A percentile compares a stretch with the other conserved stretches of the same genome.
These are phyloP conservation scores for Apamea crenata DNA, from an alignment of 2,888 invertebrate species.

Conservation along the genomic window DNA sequence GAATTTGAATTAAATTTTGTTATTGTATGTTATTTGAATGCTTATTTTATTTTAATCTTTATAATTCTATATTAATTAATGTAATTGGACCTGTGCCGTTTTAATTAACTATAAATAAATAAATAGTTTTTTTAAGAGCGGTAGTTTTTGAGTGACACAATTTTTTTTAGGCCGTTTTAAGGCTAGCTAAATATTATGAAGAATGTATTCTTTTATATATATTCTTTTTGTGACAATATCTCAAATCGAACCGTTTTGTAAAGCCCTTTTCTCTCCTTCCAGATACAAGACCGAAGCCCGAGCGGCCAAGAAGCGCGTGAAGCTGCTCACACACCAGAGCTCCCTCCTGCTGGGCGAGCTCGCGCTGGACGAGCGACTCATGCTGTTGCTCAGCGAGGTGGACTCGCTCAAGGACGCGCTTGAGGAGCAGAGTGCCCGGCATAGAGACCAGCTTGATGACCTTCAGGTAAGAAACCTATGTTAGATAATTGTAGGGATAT, in stretches of 20 bases:
- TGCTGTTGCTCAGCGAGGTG: slow-evolving; percentile 91
- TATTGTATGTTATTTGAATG: no score
- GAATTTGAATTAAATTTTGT: no score
- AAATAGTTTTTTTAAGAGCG: no score
- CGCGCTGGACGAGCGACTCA: slow-evolving; percentile 88
- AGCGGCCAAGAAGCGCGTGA: slow-evolving; percentile 90
- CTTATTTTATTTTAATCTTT: no score
- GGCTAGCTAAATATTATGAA: neutral
- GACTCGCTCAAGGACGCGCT: slow-evolving; percentile 91
- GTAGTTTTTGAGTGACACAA: neutral
- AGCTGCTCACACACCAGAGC: slow-evolving; percentile 92
- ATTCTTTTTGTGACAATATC: no score
- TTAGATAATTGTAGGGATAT: neutral
- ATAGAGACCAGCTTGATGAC: slow-evolving; percentile 90
- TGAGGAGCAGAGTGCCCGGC: slow-evolving; percentile 91
- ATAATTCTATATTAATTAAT: no score
- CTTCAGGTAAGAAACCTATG: slow-evolving; percentile 80
- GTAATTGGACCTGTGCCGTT: no score
- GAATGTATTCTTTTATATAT: no score
- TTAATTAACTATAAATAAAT: no score
- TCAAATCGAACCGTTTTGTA: neutral
- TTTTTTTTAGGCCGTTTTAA: neutral
- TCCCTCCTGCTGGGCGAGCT: slow-evolving; percentile 91
- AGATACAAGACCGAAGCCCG: slow-evolving; percentile 90
- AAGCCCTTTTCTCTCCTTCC: slow-evolving; percentile 2